Base-by-base conservation (phyloP, 2,113 vertebrate species). In the Heptranchias perlo region DNA sequence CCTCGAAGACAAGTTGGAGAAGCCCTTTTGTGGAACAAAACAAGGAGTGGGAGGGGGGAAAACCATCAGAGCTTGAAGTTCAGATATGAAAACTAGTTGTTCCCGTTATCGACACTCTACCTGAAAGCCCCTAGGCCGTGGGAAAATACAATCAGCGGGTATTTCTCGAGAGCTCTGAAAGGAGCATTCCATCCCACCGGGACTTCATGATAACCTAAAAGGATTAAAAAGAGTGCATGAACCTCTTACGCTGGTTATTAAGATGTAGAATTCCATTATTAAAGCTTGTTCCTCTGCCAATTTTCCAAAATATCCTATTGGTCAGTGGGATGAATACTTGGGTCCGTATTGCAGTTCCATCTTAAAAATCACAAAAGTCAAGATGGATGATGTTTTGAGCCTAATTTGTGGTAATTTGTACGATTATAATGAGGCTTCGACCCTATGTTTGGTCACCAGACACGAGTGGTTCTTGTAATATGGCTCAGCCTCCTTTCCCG, bases 61-160 rank as follows among this genome's bases (percentile, higher is more conserved):
- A 58, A 58, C 58, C 8, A 10, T 8, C 58, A 58, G 58, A 58
- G 58, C 6, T 31, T 89, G 18, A 39, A 61, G 89, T 61, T 39
- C 54, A 61, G 35, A 62, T 39, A n/a, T 92, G 86, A 82, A 82
- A 44, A 82, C n/a, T 16, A 82, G 14, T 44, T 82, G 39, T 82
- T 39, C 21, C 18, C 28, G 58, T 18, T 5, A 62, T 62, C 18
- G 35, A 0, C 54, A 64, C 58, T 93, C 96, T 97, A 98, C 98
- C 98, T 97, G 97, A 98, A 98, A 96, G 96, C 96, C 96, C 98
- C 97, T 87, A 98, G 96, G 44, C 98, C 98, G 0, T 98, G 98
- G 58, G 98, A 98, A 96, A 98, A 98, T 97, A 98, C 97, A 97
- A 98, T 96, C 97, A 98, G 96, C 0, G 98, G 98, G 67, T 98